Evolutionary conservation across 2,113 vertebrate species (phyloP), one percentile per base, ranked within the genome.

Genomic region (Phrynocephalus versicolor): DNA sequence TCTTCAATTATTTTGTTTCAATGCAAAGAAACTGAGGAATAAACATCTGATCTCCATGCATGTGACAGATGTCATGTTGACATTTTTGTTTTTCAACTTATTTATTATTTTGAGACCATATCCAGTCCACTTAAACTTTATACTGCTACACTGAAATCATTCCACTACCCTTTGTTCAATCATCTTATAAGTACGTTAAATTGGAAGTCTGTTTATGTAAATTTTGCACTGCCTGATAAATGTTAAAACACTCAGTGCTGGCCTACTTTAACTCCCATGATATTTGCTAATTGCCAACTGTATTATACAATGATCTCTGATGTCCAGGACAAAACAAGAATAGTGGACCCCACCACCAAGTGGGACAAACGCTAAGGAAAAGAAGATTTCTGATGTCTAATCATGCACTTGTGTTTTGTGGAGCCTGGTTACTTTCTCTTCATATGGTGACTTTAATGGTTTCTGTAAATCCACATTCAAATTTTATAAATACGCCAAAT

Each of bases 1-100:
- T 35, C 64, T 76, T 82, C 64, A 76, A 82, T 76, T 81, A 45
- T 60, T 84, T 80, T 79, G 39, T 86, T 87, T 62, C 51, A 57
- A 9, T 58, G 35, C 27, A 87, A 81, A 86, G 78, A 74, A 80
- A 62, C 23, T 45, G 23, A 33, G 30, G 37, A 75, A 30, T 71
- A 81, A 81, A 64, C n/a, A 62, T 81, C 58, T 81, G 41, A 69
- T 41, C 64, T 83, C 67, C 30, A 13, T 57, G 45, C 45, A 41
- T 57, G 27, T 74, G 27, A 87, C 62, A 87, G 58, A 35, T 87
- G 71, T 75, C 62, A 82, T 33, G 51, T 60, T 5, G 37, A 19
- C 8, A 41, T 41, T 2, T 27, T 41, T 41, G 16, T 9, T 7
- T 81, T 69, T 69, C 23, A 2, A 12, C 5, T 55, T 57, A 21